These are phyloP conservation scores for Trissolcus brochymenae DNA, from an alignment of 2,888 invertebrate species.

Conservation along the genomic window DNA sequence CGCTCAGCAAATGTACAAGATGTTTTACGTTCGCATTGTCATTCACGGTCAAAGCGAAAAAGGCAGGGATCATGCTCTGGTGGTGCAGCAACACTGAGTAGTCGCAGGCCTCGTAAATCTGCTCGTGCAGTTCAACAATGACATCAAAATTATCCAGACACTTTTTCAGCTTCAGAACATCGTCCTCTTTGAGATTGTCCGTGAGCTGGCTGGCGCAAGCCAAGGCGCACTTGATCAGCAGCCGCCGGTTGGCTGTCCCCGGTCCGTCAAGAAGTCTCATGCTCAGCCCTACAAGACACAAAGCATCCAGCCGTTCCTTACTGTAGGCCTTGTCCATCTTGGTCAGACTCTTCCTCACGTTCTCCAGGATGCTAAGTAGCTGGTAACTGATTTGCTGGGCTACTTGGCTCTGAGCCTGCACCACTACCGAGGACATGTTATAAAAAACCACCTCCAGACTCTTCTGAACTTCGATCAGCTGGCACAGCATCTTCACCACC, in stretches of 20 bases:
- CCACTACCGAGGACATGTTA: slow-evolving; percentile 83
- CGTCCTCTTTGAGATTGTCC: slow-evolving; percentile 72
- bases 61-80: slow-evolving; percentile 72
- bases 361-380: slow-evolving; percentile 82
- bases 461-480: slow-evolving; percentile 88
- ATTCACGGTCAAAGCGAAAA: slow-evolving; percentile 66
- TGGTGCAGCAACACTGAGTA: slow-evolving; percentile 72
- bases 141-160: slow-evolving; percentile 74
- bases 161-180: slow-evolving; percentile 79
- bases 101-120: slow-evolving; percentile 66
- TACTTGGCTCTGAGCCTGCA: slow-evolving; percentile 85
- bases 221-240: slow-evolving; percentile 83
- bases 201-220: slow-evolving; percentile 79
- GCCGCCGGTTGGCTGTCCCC: slow-evolving; percentile 81
- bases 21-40: slow-evolving; percentile 68
- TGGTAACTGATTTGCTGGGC: slow-evolving; percentile 88
- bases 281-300: slow-evolving; percentile 68
- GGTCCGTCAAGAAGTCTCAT: slow-evolving; percentile 75
- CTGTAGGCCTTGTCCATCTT: slow-evolving; percentile 70
- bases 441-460: slow-evolving; percentile 84
- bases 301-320: slow-evolving; percentile 69
- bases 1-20: slow-evolving; percentile 68
- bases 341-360: slow-evolving; percentile 78
- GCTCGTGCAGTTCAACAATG: slow-evolving; percentile 67
- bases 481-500: slow-evolving; percentile 84